Base-by-base conservation (phyloP, 1,140 invertebrate genomes). In the Diorhabda carinulata region DNA sequence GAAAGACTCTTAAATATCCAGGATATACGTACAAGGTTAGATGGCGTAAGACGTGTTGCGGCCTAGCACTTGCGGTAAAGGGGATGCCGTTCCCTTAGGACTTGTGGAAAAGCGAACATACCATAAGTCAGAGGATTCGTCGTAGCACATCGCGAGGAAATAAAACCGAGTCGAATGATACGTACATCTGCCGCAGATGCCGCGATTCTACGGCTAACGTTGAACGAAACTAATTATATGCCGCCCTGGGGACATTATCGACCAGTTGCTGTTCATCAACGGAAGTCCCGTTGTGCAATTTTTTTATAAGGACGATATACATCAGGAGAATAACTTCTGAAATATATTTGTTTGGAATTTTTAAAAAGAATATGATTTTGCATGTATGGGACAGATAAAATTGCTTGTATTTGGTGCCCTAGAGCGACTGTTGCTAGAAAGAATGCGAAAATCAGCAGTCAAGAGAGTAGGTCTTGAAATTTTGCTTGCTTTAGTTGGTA, bases 161-260 rank as follows among this genome's bases (percentile, higher is more conserved):
- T 25, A 25, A 25, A 25, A 41, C 25, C 58, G 58, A 25, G 9
- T 25, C 9, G 62, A 10, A 7, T 43, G 43, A 43, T 43, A 47
- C 62, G 62, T 64, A 45, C 52, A 45, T 47, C 62, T 64, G 43
- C 62, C 62, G 62, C 62, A 64, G 62, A 43, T n/a, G 42, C 25
- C 25, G 25, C 25, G 25, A 25, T 25, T 25, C 62, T 64, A 47
- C 62, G 43, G 62, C 45, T 44, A 60, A 60, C 58, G 43, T 47
- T 64, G 45, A 64, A 40, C 62, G 62, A 43, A 47, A 43, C 62
- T 64, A 64, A 64, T 64, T 64, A 64, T 47, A 64, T 64, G 43
- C 62, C 41, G 44, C 43, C 62, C 62, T 44, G 8, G 62, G 62
- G 62, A 64, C 58, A 60, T 41, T 41, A 60, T 25, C 58, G 40